Evolutionary conservation across 92 coral and sea anemone genomes (phyloP), one percentile per base, ranked within the genome.

Genomic region (Porites lobata): DNA sequence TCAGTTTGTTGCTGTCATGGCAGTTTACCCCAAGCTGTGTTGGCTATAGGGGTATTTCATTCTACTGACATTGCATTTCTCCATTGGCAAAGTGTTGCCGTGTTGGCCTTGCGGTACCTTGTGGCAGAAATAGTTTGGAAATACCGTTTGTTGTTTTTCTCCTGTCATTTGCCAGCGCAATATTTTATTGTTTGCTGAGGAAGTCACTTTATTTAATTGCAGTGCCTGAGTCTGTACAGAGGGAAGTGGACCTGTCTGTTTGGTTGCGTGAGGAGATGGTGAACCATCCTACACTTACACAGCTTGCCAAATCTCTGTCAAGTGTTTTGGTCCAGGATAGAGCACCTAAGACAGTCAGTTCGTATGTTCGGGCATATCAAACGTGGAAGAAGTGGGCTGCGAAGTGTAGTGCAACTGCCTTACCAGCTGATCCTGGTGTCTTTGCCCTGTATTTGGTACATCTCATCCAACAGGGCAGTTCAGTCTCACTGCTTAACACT

Each of bases 261-360:
- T 75, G 78, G 78, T 19, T 75, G 47, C 29, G 52, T 6, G 32
- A 20, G 32, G 78, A 74, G 62, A n/a, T 53, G 5, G 47, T 20
- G n/a, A 17, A n/a, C 62, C 65, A 54, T 29, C 79, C 79, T 4
- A 19, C 2, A 12, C 81, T 59, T 10, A n/a, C 56, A 17, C 82
- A 91, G 56, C 92, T 91, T 51, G 94, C 77, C 8, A 68, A 75
- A 71, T 47, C 69, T 15, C 91, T 89, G 20, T 88, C 94, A 56
- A 7, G 47, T 15, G 68, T 91, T 17, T 50, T 86, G 70, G 72
- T 86, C 29, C 91, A 73, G 54, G 94, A 86, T 75, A 79, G 84
- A 63, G 94, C 93, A 24, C 84, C 90, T 50, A 90, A 86, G 86
- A 93, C 91, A 22, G 91, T 93, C 9, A 81, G 70, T 18, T 80